Percentiles rank a stretch among this genome's conserved stretches.
Evolutionary conservation across 1,140 invertebrate species (phyloP).

Genomic region (Cyclargus thomasi): DNA sequence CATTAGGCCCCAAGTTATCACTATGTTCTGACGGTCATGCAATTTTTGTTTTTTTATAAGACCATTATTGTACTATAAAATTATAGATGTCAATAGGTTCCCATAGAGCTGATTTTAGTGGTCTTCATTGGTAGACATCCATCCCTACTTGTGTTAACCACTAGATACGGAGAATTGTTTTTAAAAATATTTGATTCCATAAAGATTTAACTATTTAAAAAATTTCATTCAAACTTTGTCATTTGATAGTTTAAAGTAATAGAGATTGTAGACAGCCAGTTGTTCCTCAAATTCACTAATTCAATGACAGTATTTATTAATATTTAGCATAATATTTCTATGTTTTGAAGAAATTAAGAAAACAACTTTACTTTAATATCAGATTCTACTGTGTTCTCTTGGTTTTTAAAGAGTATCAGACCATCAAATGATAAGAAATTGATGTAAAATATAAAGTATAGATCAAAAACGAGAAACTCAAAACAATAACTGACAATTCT

Average conservation of each 20-base stretch:
- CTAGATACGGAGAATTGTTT: neutral
- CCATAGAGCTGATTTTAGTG: neutral
- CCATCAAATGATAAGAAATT: neutral
- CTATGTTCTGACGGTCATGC: neutral
- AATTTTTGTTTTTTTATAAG: neutral
- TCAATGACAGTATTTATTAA: neutral
- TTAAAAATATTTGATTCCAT: neutral
- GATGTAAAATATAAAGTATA: neutral
- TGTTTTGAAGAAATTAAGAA: neutral
- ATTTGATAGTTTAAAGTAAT: neutral
- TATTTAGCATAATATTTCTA: neutral
- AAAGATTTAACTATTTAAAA: neutral
- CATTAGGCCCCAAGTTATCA: neutral
- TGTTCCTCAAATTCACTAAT: neutral
- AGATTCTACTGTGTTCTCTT: neutral
- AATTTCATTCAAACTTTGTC: neutral
- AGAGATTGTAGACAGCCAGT: neutral
- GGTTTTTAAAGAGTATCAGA: neutral
- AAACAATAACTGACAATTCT: neutral
- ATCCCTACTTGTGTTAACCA: neutral
- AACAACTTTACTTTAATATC: neutral
- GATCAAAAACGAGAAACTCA: neutral
- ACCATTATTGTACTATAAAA: conserved; percentile 11
- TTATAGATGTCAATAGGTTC: neutral
- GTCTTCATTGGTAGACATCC: neutral